Percentiles rank a stretch among this genome's conserved stretches.
phyloP scores from a whole-genome alignment of 2,888 invertebrate genomes.

The Trissolcus brochymenae region DNA sequence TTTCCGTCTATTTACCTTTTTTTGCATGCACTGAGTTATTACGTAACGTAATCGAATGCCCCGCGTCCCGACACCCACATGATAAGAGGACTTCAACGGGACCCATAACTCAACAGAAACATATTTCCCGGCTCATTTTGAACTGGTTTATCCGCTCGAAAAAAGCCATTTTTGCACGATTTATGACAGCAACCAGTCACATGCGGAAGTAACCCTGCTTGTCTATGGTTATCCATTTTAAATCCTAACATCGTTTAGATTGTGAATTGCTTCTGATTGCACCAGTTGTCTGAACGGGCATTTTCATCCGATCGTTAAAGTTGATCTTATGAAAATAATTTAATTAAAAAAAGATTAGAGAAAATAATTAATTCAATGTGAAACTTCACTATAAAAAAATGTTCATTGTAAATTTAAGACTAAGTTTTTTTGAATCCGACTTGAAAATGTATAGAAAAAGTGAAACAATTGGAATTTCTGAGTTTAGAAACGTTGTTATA shows the following conservation, averaged over 20 bases:
- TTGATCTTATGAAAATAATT: no score
- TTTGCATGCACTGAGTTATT: slow-evolving; percentile 25
- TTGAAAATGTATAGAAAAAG: no score
- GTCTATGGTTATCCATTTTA: slow-evolving; percentile 5
- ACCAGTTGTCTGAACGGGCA: slow-evolving; percentile 2
- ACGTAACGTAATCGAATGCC: slow-evolving; percentile 33
- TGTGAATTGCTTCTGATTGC: slow-evolving; percentile 1
- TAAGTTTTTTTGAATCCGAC: no score
- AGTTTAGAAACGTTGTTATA: no score
- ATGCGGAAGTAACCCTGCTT: slow-evolving; percentile 16
- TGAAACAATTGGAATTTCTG: no score
- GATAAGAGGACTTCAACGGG: slow-evolving; percentile 34
- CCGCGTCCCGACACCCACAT: slow-evolving; percentile 41
- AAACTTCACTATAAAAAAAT: no score
- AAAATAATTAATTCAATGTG: no score
- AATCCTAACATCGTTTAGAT: slow-evolving; percentile 7
- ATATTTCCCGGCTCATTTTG: slow-evolving; percentile 33
- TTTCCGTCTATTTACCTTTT: slow-evolving; percentile 27
- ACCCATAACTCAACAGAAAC: slow-evolving; percentile 38
- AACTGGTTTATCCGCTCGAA: slow-evolving; percentile 38
- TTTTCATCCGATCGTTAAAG: no score
- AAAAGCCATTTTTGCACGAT: slow-evolving; percentile 34
- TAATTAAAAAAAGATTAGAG: no score
- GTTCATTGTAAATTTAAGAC: no score
- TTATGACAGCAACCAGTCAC: slow-evolving; percentile 23